Conservation (phyloP, 1,140 invertebrate genomes). For the Megalonaias nervosa region DNA sequence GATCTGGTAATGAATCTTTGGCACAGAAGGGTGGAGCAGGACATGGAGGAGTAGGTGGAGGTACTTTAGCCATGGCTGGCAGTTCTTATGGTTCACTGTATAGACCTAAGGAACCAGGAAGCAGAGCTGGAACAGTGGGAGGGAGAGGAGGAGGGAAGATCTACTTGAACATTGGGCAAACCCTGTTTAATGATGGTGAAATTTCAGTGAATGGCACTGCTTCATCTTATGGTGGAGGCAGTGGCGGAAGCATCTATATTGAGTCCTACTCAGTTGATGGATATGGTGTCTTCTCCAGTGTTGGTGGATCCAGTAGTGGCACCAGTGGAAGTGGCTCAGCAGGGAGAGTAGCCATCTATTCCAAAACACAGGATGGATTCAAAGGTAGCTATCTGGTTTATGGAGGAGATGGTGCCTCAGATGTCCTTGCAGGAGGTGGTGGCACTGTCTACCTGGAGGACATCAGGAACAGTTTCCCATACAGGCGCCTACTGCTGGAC, state of each 20-base stretch:
- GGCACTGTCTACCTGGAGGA: conserved; percentile 60
- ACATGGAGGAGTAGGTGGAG: conserved; percentile 57
- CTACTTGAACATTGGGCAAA: conserved; percentile 44
- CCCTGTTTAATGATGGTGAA: conserved; percentile 54
- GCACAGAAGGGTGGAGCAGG: conserved; percentile 49
- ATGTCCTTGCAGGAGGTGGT: conserved; percentile 42
- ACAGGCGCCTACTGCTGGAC: conserved; percentile 51
- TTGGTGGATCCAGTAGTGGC: conserved; percentile 46
- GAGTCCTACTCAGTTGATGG: conserved; percentile 52
- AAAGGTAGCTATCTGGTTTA: conserved; percentile 47
- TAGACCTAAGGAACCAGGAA: conserved; percentile 52
- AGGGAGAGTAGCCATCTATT: conserved; percentile 55
- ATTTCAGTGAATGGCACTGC: conserved; percentile 52
- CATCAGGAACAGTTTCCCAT: conserved; percentile 33
- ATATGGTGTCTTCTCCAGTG: conserved; percentile 50
- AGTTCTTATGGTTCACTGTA: conserved; percentile 54
- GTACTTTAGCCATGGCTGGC: conserved; percentile 20
- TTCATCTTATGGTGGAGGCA: conserved; percentile 51
- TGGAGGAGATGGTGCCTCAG: conserved; percentile 41
- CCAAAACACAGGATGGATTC: conserved; percentile 41
- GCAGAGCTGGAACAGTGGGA: conserved; percentile 38
- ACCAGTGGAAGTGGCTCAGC: conserved; percentile 53
- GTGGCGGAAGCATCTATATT: conserved; percentile 60
- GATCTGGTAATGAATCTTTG: conserved; percentile 29
- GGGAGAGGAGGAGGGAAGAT: conserved; percentile 57